Conservation (phyloP, 2,113 vertebrate genomes). For the Ibidorhyncha struthersii region DNA sequence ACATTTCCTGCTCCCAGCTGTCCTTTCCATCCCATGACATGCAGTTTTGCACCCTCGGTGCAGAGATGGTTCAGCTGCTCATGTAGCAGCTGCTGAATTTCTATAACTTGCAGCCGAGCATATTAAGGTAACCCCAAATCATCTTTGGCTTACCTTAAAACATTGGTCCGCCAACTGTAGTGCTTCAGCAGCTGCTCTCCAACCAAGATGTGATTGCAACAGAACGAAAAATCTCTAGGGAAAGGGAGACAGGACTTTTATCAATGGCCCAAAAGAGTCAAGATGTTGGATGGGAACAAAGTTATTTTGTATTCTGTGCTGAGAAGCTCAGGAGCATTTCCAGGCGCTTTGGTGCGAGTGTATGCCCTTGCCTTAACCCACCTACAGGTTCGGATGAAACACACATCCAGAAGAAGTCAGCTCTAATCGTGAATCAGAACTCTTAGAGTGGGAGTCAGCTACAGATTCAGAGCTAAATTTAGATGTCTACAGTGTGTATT, state of each 20-base stretch:
- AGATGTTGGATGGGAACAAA: not conserved
- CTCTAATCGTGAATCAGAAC: not conserved
- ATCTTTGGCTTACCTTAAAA: not conserved
- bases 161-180: not conserved
- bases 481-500: not conserved
- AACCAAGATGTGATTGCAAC: not conserved
- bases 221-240: not conserved
- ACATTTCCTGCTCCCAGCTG: conserved; percentile 20
- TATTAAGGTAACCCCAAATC: not conserved
- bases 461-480: not conserved
- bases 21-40: not conserved
- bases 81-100: not conserved
- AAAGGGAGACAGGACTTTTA: not conserved
- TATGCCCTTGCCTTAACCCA: not conserved
- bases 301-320: not conserved
- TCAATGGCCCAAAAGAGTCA: not conserved
- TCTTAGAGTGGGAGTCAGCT: not conserved
- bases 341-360: not conserved
- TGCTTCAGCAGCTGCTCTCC: not conserved
- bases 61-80: not conserved
- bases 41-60: not conserved
- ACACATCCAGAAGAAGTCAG: not conserved
- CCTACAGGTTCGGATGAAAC: not conserved
- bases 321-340: not conserved
- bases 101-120: not conserved